Conservation (phyloP, 2,797 vertebrate genomes). For the Chanos chanos region DNA sequence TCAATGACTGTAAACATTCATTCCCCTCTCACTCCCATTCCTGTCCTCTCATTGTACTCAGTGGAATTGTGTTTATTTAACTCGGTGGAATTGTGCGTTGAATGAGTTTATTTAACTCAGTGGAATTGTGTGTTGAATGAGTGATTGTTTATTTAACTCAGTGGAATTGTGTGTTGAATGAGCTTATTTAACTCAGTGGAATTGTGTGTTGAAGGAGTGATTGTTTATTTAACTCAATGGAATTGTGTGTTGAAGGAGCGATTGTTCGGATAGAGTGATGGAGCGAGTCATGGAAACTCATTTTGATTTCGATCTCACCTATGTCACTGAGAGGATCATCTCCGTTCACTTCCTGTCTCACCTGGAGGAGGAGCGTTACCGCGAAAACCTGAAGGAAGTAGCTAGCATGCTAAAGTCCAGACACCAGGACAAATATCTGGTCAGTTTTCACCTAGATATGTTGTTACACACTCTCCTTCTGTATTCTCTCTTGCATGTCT, state of each 20-base stretch:
- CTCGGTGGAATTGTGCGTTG: no score
- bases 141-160: no score
- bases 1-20: no score
- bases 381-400: slow-evolving; percentile 82
- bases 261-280: slow-evolving; percentile 81
- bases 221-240: neutral
- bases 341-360: slow-evolving; percentile 82
- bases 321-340: slow-evolving; percentile 92
- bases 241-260: slow-evolving; percentile 67
- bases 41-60: no score
- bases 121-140: no score
- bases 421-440: slow-evolving; percentile 89
- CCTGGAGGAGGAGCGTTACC: slow-evolving; percentile 82
- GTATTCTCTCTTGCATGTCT: no score
- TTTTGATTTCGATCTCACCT: slow-evolving; percentile 89
- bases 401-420: slow-evolving; percentile 88
- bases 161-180: no score
- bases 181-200: neutral
- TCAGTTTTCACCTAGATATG: slow-evolving; percentile 48
- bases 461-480: neutral
- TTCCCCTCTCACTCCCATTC: no score
- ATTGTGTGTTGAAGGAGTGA: neutral
- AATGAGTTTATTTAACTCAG: no score
- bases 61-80: no score
- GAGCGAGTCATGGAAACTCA: slow-evolving; percentile 84